phyloP scores from a whole-genome alignment of 2,113 vertebrate genomes.

The Microcebus tavaratra region DNA sequence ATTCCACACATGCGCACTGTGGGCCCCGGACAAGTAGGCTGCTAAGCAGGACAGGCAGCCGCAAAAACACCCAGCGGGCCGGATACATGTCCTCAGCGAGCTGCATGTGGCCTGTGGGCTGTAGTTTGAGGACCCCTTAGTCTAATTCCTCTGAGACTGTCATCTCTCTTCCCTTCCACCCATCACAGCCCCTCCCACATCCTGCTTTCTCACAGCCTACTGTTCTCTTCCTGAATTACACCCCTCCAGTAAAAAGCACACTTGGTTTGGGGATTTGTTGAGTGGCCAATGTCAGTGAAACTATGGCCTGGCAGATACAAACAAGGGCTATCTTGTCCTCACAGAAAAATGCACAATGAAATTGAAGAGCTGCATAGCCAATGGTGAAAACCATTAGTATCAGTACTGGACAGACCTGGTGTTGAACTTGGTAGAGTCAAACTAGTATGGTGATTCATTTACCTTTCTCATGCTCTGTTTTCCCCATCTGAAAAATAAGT shows the following conservation, averaged over 20 bases:
- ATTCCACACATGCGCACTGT: too few relatives aligned
- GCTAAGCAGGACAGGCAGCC: too few relatives aligned
- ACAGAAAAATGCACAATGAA: background rate
- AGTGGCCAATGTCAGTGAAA: background rate
- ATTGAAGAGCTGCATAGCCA: background rate
- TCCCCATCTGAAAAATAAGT: background rate
- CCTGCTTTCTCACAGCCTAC: background rate
- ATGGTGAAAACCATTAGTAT: background rate
- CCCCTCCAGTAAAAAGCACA: background rate
- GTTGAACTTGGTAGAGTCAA: background rate
- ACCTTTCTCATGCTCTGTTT: background rate
- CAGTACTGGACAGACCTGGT: background rate
- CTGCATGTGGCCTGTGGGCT: too few relatives aligned
- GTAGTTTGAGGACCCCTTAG: too few relatives aligned
- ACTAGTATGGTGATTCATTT: background rate
- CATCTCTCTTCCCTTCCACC: background rate
- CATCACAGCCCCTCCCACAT: rapidly evolving
- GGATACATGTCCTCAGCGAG: too few relatives aligned
- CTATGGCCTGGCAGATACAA: background rate
- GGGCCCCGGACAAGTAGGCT: too few relatives aligned
- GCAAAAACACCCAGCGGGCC: too few relatives aligned
- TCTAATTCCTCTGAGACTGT: background rate
- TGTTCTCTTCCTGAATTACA: background rate
- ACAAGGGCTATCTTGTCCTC: background rate
- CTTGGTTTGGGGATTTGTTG: background rate